A percentile compares a stretch with the other conserved stretches of the same genome.
phyloP scores from a whole-genome alignment of 2,888 invertebrate genomes.

The Spatulosminthurus flaviceps region DNA sequence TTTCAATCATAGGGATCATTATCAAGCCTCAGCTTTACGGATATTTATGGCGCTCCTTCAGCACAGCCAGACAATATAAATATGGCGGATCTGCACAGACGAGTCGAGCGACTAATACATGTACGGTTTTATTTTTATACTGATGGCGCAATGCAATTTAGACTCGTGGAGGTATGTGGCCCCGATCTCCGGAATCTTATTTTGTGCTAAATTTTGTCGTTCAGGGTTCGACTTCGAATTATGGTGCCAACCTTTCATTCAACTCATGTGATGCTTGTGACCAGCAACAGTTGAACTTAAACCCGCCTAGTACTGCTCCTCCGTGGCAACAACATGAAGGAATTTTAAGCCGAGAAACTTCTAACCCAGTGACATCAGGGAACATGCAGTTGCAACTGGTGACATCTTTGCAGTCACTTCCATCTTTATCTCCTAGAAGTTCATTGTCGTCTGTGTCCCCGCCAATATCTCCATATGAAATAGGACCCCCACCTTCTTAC shows the following conservation, averaged over 20 bases:
- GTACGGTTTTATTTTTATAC: constrained; percentile 36
- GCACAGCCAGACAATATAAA: constrained; percentile 76
- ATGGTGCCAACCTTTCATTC: constrained; percentile 22
- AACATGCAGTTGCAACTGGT: constrained; percentile 36
- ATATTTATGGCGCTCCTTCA: constrained; percentile 77
- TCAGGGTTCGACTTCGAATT: constrained; percentile 46
- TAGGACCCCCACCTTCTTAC: constrained; percentile 71
- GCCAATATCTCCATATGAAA: constrained; percentile 76
- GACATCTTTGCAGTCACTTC: constrained; percentile 77
- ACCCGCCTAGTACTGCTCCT: constrained; percentile 26
- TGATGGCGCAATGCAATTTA: background rate
- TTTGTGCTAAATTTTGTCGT: constrained; percentile 4
- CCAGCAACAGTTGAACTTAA: constrained; percentile 49
- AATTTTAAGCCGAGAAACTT: constrained; percentile 6
- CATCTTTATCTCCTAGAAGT: constrained; percentile 85
- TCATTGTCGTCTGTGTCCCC: constrained; percentile 88
- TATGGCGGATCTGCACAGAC: constrained; percentile 87
- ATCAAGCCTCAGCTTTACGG: constrained; percentile 89
- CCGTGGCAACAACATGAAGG: constrained; percentile 35
- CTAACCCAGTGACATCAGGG: constrained; percentile 16
- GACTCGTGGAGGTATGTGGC: background rate
- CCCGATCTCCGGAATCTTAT: background rate
- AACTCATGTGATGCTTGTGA: constrained; percentile 52
- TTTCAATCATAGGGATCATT: constrained; percentile 75
- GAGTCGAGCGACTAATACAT: constrained; percentile 76